phyloP scores from a whole-genome alignment of 2,888 invertebrate species.

The Keiferia lycopersicella region DNA sequence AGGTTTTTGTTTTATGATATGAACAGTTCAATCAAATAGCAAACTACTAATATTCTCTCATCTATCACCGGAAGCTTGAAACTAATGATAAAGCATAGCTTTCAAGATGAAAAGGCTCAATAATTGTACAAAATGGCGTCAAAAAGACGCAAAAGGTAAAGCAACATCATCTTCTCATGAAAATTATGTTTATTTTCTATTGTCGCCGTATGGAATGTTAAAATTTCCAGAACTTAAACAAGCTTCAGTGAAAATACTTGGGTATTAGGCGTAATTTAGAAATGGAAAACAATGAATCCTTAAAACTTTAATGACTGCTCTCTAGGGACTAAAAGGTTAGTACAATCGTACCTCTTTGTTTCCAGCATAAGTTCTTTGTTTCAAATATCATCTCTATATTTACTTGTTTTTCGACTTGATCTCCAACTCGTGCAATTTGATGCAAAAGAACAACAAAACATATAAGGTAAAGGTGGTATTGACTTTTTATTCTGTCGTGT shows the following conservation, averaged over 20 bases:
- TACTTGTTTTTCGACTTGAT: not conserved
- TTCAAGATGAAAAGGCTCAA: not conserved
- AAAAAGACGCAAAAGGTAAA: not conserved
- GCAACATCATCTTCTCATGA: not conserved
- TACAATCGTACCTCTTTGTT: not conserved
- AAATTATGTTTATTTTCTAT: constrained; percentile 15
- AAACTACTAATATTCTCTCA: too few species aligned
- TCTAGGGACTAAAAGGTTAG: not conserved
- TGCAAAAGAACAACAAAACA: too few species aligned
- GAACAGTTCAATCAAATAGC: too few species aligned
- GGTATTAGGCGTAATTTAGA: constrained; percentile 1
- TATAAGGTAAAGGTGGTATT: too few species aligned
- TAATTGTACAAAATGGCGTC: not conserved
- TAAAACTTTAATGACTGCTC: not conserved
- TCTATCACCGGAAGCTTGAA: too few species aligned
- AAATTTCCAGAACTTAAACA: constrained; percentile 1
- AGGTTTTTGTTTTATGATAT: not conserved
- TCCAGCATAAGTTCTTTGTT: not conserved
- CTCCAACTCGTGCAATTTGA: not conserved
- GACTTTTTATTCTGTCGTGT: too few species aligned
- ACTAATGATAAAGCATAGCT: too few species aligned
- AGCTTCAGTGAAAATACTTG: not conserved
- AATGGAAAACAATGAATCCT: constrained; percentile 15
- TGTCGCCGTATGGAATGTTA: not conserved
- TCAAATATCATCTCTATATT: not conserved